These are phyloP conservation scores for Dolichotis patagonum DNA, from an alignment of 2,113 vertebrate genomes.

Conservation along the genomic window DNA sequence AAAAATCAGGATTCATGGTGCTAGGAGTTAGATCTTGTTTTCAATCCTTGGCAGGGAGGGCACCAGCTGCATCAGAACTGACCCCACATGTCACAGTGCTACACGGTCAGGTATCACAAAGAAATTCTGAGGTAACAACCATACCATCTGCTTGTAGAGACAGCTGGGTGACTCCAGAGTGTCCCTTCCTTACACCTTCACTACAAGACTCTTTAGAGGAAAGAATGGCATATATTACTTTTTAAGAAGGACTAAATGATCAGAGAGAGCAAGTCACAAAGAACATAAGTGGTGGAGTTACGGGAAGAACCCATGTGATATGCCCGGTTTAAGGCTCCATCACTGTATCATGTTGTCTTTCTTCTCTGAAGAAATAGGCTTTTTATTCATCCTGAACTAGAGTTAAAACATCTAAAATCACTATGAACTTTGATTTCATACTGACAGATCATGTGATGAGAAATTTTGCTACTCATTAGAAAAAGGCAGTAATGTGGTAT, in stretches of 20 bases:
- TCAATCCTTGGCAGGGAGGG: not conserved
- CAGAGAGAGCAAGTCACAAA: not conserved
- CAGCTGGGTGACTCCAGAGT: not conserved
- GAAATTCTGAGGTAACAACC: not conserved
- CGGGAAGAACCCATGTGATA: accelerated
- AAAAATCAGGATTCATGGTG: not conserved
- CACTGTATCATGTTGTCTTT: not conserved
- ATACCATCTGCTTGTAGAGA: not conserved
- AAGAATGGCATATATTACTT: not conserved
- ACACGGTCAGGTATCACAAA: not conserved
- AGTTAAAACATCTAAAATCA: not conserved
- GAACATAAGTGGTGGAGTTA: not conserved
- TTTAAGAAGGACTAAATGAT: not conserved
- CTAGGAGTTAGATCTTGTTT: not conserved
- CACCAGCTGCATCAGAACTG: not conserved
- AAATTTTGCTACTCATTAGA: not conserved
- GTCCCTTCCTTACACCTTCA: not conserved
- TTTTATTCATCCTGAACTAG: not conserved
- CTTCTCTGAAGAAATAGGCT: not conserved
- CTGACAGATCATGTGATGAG: not conserved
- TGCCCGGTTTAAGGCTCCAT: not conserved
- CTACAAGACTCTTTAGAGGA: not conserved
- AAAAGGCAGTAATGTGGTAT: not conserved
- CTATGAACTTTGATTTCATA: not conserved
- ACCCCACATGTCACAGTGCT: not conserved